phyloP scores from a whole-genome alignment of 1,140 invertebrate species.

The Drosophila erecta region DNA sequence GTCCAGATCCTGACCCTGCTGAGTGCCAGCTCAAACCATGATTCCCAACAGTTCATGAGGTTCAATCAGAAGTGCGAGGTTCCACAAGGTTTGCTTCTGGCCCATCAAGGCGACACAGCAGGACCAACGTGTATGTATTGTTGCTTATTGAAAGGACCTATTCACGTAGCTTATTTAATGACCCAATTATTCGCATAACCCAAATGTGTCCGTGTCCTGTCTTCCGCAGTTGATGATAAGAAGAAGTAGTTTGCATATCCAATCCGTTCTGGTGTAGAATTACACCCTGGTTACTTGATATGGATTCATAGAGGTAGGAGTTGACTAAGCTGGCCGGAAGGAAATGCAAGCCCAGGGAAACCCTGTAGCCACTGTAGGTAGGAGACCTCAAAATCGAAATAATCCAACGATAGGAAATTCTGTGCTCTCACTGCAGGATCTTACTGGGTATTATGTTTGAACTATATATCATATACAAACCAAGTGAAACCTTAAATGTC shows the following conservation, averaged over 20 bases:
- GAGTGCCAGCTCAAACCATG: neutral
- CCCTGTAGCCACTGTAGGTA: neutral
- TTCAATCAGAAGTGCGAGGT: conserved; percentile 61
- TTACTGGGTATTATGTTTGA: neutral
- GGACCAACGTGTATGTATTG: conserved; percentile 31
- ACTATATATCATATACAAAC: neutral
- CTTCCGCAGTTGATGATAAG: neutral
- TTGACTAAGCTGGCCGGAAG: neutral
- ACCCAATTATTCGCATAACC: neutral
- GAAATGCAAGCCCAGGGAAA: neutral
- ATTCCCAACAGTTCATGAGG: conserved; percentile 24
- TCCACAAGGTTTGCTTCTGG: conserved; percentile 33
- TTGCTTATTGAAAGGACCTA: too few species aligned
- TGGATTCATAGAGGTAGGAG: conserved; percentile 1
- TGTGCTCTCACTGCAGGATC: neutral
- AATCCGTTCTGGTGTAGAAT: neutral
- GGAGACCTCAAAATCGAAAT: neutral
- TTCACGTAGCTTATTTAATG: too few species aligned
- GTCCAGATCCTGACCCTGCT: neutral
- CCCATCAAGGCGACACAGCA: conserved; percentile 29
- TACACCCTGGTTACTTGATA: conserved; percentile 1
- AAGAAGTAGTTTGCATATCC: neutral
- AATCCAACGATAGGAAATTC: neutral
- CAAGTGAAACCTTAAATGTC: neutral
- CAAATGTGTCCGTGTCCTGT: neutral